A percentile compares a stretch with the other conserved stretches of the same genome.
Conservation (phyloP, 2,888 invertebrate species). For the Oscheius sp. region DNA sequence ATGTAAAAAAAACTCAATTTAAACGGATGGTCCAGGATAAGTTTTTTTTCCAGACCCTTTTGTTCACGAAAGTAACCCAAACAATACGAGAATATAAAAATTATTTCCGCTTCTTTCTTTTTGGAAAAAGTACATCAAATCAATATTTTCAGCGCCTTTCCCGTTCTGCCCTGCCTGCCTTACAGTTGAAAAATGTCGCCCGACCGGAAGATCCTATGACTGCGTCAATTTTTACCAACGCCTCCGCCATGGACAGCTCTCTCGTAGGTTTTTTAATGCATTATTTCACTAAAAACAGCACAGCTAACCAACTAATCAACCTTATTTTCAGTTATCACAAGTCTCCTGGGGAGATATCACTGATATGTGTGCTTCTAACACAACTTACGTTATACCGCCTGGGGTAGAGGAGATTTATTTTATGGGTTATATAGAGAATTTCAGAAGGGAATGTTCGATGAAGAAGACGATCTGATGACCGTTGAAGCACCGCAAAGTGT, state of each 20-base stretch:
- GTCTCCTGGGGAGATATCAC: conserved; percentile 53
- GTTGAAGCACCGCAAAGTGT: conserved; percentile 39
- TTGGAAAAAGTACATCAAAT: not conserved
- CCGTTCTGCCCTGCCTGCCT: conserved; percentile 50
- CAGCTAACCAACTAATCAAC: not conserved
- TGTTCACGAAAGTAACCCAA: no score
- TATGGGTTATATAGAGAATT: not conserved
- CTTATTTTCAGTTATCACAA: conserved; percentile 46
- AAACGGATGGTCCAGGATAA: no score
- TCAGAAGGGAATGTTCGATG: conserved; percentile 18
- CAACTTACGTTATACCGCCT: conserved; percentile 30
- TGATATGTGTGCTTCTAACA: conserved; percentile 36
- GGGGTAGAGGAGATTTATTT: conserved; percentile 22
- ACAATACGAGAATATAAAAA: no score
- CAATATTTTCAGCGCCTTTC: conserved; percentile 44
- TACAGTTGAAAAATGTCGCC: conserved; percentile 34
- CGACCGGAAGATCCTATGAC: conserved; percentile 48
- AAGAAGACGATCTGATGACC: conserved; percentile 47
- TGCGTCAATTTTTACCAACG: conserved; percentile 39
- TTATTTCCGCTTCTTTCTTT: not conserved
- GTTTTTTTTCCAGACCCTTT: no score
- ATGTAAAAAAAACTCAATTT: no score
- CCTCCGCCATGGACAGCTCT: conserved; percentile 47
- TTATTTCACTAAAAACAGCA: not conserved
- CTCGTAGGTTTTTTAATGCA: conserved; percentile 34